phyloP scores from a whole-genome alignment of 2,113 vertebrate species.

The Phyllopteryx taeniolatus region DNA sequence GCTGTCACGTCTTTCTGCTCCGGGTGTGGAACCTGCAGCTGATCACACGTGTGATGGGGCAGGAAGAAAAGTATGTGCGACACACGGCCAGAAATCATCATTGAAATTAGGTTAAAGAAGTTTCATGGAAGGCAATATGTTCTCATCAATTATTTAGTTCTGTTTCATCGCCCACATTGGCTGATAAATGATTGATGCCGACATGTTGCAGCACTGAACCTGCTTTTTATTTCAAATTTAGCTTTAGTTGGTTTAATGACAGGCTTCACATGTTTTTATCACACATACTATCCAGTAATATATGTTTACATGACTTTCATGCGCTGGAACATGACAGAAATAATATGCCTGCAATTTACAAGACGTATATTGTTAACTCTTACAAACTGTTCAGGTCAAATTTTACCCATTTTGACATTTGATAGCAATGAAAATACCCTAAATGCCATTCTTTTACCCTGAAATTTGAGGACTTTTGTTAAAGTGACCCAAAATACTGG shows the following conservation, averaged over 20 bases:
- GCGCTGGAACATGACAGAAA: background rate
- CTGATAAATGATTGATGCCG: conserved; percentile 59
- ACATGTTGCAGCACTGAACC: conserved; percentile 47
- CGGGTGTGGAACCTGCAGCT: conserved; percentile 11
- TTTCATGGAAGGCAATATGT: conserved; percentile 57
- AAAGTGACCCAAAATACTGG: background rate
- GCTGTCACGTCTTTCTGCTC: conserved; percentile 53
- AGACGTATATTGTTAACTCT: background rate
- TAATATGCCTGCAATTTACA: background rate
- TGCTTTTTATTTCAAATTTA: conserved; percentile 16
- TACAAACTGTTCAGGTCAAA: background rate
- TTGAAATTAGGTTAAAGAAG: conserved; percentile 33
- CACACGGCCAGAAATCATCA: conserved; percentile 26
- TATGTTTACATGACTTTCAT: background rate
- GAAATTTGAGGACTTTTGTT: background rate
- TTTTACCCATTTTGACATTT: background rate
- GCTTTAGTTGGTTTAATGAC: conserved; percentile 24
- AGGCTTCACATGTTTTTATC: background rate
- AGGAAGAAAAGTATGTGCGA: background rate
- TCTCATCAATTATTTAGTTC: conserved; percentile 60
- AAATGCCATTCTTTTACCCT: background rate
- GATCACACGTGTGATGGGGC: background rate
- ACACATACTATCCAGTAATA: background rate
- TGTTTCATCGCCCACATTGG: conserved; percentile 50
- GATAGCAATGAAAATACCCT: background rate